phyloP scores from a whole-genome alignment of 2,888 invertebrate species.

The Coremacera marginata region DNA sequence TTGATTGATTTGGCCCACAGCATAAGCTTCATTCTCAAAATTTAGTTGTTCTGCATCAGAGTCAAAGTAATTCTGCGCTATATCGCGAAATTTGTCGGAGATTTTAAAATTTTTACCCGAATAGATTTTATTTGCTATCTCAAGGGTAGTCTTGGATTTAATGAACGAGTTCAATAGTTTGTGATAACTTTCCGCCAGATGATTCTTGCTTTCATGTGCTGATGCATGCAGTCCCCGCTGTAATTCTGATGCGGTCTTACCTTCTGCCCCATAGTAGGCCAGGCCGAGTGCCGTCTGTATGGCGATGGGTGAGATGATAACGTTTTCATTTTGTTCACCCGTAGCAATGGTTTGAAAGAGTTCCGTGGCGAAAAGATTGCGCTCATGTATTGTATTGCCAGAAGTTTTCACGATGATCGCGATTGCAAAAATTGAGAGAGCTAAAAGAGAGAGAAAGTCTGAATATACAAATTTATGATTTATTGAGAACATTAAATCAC shows the following conservation, averaged over 20 bases:
- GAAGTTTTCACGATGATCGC: constrained; percentile 16
- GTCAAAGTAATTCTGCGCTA: constrained; percentile 76
- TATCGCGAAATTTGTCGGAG: constrained; percentile 72
- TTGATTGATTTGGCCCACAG: constrained; percentile 77
- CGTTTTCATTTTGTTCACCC: constrained; percentile 60
- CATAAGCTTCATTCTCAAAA: constrained; percentile 72
- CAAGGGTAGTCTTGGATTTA: constrained; percentile 64
- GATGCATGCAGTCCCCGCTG: constrained; percentile 60
- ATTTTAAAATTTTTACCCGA: constrained; percentile 73
- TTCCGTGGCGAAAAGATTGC: constrained; percentile 63
- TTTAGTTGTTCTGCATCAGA: constrained; percentile 77
- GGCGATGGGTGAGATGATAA: constrained; percentile 62
- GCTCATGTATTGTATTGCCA: constrained; percentile 58
- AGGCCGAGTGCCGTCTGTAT: constrained; percentile 61
- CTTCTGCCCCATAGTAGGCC: constrained; percentile 61
- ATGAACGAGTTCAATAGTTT: constrained; percentile 61
- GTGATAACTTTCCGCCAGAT: constrained; percentile 61
- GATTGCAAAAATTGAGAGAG: constrained; percentile 28
- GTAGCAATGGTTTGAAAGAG: constrained; percentile 62
- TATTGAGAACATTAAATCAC: too few relatives aligned
- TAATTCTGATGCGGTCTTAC: constrained; percentile 57
- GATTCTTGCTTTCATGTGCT: constrained; percentile 60
- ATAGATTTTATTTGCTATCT: constrained; percentile 83
- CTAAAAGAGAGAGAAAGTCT: neutral
- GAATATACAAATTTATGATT: too few relatives aligned